Conservation (phyloP, 2,113 vertebrate genomes). For the Sceloporus undulatus region DNA sequence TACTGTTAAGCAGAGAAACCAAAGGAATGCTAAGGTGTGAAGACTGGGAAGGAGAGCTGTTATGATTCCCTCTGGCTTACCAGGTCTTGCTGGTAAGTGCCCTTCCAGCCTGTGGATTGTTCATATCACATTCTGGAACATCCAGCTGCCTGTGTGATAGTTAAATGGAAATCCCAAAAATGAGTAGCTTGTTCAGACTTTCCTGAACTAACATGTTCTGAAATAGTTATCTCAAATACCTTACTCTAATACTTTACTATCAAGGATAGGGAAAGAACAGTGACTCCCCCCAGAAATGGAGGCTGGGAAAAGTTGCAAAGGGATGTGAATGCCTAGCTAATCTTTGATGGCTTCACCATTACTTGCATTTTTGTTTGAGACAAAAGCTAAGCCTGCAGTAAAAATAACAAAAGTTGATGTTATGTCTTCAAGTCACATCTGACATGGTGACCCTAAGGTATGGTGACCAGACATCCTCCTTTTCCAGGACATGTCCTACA, state of each 20-base stretch:
- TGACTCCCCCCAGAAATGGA: background rate
- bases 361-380: background rate
- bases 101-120: background rate
- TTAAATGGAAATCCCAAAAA: constrained; percentile 5
- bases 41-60: background rate
- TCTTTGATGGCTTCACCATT: background rate
- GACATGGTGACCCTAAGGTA: too few species aligned
- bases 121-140: background rate
- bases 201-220: background rate
- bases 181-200: background rate
- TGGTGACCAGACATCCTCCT: too few species aligned
- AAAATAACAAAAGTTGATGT: background rate
- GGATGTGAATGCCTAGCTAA: background rate
- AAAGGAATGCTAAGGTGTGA: background rate
- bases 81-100: background rate
- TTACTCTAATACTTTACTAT: background rate
- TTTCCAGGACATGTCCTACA: too few species aligned
- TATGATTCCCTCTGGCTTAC: background rate
- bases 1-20: too few species aligned
- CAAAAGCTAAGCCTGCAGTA: background rate
- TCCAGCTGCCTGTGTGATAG: background rate
- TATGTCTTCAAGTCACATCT: too few species aligned
- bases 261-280: too few species aligned
- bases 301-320: background rate
- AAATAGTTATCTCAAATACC: background rate